Evolutionary conservation across 2,888 invertebrate species (phyloP).

Genomic region (Pseudococcus longispinus): DNA sequence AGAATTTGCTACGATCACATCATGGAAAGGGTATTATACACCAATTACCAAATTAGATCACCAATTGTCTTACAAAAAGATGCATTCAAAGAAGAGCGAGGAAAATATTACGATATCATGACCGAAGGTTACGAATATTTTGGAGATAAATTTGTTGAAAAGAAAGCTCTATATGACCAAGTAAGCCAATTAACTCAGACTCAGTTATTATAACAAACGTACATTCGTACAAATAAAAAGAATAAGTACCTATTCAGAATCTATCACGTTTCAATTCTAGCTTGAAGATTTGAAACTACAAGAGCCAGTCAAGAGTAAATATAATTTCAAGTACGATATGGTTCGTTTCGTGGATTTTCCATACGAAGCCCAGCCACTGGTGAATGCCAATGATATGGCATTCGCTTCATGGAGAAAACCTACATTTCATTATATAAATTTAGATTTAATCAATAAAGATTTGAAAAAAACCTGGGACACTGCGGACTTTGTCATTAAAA

Average conservation of each 20-base stretch:
- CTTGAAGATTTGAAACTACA: neutral
- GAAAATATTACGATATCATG: neutral
- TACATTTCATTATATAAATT: neutral
- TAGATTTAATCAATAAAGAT: neutral
- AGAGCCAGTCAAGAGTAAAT: neutral
- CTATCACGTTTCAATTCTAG: neutral
- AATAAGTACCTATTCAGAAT: no score
- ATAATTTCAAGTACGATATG: neutral
- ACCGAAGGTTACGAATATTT: neutral
- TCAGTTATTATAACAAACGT: neutral
- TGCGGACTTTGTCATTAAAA: neutral
- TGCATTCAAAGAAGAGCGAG: neutral
- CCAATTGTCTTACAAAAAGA: neutral
- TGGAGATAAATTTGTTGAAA: neutral
- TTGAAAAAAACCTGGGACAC: neutral
- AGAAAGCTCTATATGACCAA: neutral
- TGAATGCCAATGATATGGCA: neutral
- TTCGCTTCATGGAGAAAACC: neutral
- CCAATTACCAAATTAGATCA: neutral
- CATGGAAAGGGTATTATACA: neutral
- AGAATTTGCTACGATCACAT: neutral
- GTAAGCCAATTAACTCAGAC: neutral
- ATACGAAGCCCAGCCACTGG: neutral
- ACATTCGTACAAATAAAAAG: no score
- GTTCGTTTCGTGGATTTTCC: neutral